Conservation (phyloP, 2,797 vertebrate genomes). For the Galago senegalensis region DNA sequence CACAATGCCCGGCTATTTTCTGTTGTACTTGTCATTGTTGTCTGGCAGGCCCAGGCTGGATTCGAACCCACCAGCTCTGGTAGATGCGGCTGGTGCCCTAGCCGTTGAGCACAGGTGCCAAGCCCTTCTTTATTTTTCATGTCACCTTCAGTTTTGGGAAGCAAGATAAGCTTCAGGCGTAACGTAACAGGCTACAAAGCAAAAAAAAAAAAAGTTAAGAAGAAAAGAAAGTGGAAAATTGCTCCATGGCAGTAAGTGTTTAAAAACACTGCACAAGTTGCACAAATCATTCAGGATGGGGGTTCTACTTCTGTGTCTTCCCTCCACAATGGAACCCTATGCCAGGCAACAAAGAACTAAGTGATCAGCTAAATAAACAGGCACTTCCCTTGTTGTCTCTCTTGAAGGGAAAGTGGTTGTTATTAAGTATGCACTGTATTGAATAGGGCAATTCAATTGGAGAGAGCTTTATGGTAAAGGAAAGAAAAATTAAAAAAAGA, state of each 20-base stretch:
- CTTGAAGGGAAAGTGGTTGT: conserved; percentile 73
- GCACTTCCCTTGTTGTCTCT: conserved; percentile 80
- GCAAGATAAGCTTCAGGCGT: not conserved
- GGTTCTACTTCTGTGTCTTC: conserved; percentile 74
- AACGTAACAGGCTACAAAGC: not conserved
- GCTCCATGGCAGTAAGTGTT: not conserved
- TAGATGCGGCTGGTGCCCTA: too few species aligned
- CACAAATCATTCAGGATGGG: conserved; percentile 60
- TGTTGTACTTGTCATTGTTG: too few species aligned
- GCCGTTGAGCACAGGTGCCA: too few species aligned
- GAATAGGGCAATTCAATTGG: conserved; percentile 70
- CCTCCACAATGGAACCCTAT: conserved; percentile 83
- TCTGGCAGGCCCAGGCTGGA: too few species aligned
- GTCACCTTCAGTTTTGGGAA: not conserved
- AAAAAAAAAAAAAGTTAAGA: not conserved
- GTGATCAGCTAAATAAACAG: conserved; percentile 84
- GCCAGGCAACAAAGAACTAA: conserved; percentile 83
- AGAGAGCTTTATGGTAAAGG: conserved; percentile 46
- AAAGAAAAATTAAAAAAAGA: not conserved
- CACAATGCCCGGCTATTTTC: too few species aligned
- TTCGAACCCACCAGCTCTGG: too few species aligned
- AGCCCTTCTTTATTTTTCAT: conserved; percentile 38
- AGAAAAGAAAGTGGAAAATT: conserved; percentile 1
- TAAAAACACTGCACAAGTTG: not conserved
- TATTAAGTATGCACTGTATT: conserved; percentile 70